Base-by-base conservation (phyloP, 2,797 vertebrate species). In the Allobates femoralis region DNA sequence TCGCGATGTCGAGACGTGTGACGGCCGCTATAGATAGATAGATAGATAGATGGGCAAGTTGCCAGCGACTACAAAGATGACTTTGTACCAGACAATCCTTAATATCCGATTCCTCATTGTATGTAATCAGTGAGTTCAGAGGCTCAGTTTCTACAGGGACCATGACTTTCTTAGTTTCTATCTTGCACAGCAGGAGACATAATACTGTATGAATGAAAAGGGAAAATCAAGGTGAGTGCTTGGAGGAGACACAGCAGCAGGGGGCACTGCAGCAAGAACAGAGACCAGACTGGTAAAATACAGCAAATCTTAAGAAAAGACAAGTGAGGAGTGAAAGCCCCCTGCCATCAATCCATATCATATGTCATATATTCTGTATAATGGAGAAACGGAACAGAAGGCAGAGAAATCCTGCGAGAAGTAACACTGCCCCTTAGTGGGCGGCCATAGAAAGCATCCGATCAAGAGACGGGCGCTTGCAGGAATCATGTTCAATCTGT, bases 91-190 rank as follows among this genome's bases (percentile, higher is more conserved):
- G 2, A 28, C 78, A 85, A 7, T 88, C 86, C 19, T 55, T 75
- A 69, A 76, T 85, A 7, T 73, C 77, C 21, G 41, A 60, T 73
- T 88, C 86, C 26, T 88, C 86, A 10, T 88, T 88, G 78, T 88
- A 88, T 7, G 19, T 16, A 46, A 88, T 81, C 3, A 88, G 51
- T 53, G 86, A 85, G 30, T 88, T 56, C 5, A 88, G 58, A 37
- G 86, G 67, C 30, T 85, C 86, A 16, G 6, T 80, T 21, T 88
- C 86, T 18, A 88, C 69, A 1, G 82, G 83, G 7, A 88, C 67
- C 86, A 88, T 88, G 18, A 50, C 77, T 75, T 85, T 88, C 18
- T 26, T 64, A 7, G 28, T 74, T 21, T 85, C 56, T 19, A 85
- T 64, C 34, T 88, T 88, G 50, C 86, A 88, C 56, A 88, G 6